Percentiles rank a stretch among this genome's conserved stretches.
These are phyloP conservation scores for Cotesia congregata DNA, from an alignment of 2,888 invertebrate species.

Conservation along the genomic window DNA sequence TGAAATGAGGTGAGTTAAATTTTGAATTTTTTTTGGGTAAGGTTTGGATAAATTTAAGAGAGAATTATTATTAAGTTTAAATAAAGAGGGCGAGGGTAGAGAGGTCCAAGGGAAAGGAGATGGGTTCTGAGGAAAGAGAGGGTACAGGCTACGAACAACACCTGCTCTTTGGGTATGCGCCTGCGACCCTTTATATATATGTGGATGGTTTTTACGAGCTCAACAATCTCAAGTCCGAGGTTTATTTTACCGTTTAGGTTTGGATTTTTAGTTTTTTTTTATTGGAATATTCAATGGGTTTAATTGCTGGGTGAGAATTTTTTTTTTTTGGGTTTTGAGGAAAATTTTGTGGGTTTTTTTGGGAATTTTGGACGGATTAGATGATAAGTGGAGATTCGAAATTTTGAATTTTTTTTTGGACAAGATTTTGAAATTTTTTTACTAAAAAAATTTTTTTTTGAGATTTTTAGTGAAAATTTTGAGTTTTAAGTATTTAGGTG, in stretches of 20 bases:
- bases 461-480: too few relatives aligned
- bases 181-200: slow-evolving; percentile 32
- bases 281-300: background rate
- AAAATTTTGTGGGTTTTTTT: too few relatives aligned
- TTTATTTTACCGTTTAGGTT: slow-evolving; percentile 17
- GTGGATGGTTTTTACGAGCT: background rate
- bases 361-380: too few relatives aligned
- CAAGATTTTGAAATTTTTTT: too few relatives aligned
- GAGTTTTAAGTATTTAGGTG: too few relatives aligned
- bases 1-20: too few relatives aligned
- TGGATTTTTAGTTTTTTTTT: background rate
- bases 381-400: too few relatives aligned
- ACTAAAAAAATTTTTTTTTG: too few relatives aligned
- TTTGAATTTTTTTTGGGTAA: background rate
- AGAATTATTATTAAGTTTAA: slow-evolving; percentile 18
- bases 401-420: too few relatives aligned
- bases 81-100: slow-evolving; percentile 17
- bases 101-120: slow-evolving; percentile 8
- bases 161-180: slow-evolving; percentile 44
- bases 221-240: slow-evolving; percentile 6
- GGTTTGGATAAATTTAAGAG: background rate
- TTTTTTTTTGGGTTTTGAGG: too few relatives aligned
- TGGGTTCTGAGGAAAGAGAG: slow-evolving; percentile 21
- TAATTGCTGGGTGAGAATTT: too few relatives aligned
- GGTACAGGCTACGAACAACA: slow-evolving; percentile 38